Conservation (phyloP, 2,888 invertebrate species). For the Drosophila subquinaria region DNA sequence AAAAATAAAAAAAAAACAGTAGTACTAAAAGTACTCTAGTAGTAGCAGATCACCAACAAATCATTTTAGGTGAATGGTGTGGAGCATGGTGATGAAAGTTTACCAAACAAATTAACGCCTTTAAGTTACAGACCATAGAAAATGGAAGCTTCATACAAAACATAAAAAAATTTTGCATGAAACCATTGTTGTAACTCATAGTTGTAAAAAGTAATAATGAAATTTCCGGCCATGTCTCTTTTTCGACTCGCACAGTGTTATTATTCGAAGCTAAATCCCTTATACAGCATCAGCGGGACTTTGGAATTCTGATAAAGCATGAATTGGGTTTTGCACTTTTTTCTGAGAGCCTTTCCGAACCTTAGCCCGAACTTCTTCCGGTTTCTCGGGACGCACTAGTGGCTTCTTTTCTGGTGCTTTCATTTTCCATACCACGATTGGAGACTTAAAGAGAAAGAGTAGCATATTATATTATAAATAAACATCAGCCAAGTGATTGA, state of each 20-base stretch:
- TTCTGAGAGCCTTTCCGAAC: slow-evolving; percentile 99
- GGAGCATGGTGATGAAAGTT: too few species aligned
- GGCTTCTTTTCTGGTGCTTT: slow-evolving; percentile 99
- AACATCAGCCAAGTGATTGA: neutral
- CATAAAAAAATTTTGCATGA: too few species aligned
- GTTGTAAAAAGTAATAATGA: too few species aligned
- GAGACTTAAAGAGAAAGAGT: slow-evolving; percentile 88
- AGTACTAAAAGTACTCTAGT: too few species aligned
- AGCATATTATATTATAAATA: neutral
- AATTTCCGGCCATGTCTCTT: too few species aligned
- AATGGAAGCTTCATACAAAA: too few species aligned
- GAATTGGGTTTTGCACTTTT: slow-evolving; percentile 97
- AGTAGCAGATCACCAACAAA: too few species aligned
- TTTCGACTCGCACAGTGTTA: neutral
- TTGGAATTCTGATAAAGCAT: slow-evolving; percentile 98
- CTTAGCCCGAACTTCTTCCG: slow-evolving; percentile 97
- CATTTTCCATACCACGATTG: slow-evolving; percentile 99
- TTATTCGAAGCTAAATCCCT: slow-evolving; percentile 42
- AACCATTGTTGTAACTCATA: too few species aligned
- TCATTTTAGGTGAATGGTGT: too few species aligned
- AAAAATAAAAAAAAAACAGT: too few species aligned
- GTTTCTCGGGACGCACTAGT: slow-evolving; percentile 96
- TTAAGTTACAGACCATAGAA: too few species aligned
- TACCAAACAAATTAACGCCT: too few species aligned
- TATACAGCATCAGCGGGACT: slow-evolving; percentile 94